Percentiles rank a stretch among this genome's conserved stretches.
Evolutionary conservation across 2,888 invertebrate genomes (phyloP).

Genomic region (Eupeodes luniger): DNA sequence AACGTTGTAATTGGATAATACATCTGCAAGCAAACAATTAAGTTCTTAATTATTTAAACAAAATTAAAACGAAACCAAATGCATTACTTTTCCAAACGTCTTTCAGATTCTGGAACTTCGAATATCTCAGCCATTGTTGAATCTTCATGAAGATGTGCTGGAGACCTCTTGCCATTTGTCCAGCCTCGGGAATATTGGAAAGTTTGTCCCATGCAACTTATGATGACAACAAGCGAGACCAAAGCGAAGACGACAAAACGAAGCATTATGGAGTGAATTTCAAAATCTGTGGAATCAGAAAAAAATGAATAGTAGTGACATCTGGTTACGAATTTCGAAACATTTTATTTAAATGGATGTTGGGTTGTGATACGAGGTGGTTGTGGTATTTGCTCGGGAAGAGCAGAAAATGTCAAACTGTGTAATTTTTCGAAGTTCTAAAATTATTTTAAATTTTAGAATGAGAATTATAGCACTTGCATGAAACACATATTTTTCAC

Average conservation of each 20-base stretch:
- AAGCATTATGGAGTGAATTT: conserved; percentile 52
- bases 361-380: conserved; percentile 16
- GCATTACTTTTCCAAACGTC: conserved; percentile 81
- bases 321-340: neutral
- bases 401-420: conserved; percentile 14
- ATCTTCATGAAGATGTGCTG: conserved; percentile 77
- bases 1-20: conserved; percentile 80
- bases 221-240: conserved; percentile 60
- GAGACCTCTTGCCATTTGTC: conserved; percentile 89
- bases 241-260: conserved; percentile 79
- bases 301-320: neutral
- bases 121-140: conserved; percentile 79
- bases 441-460: too few relatives aligned
- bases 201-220: conserved; percentile 86
- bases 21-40: conserved; percentile 78
- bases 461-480: too few relatives aligned
- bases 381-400: neutral
- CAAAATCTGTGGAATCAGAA: conserved; percentile 24
- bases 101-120: conserved; percentile 80
- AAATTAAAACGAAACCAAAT: too few relatives aligned
- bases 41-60: too few relatives aligned
- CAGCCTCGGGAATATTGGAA: conserved; percentile 92
- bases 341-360: fast-evolving
- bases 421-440: neutral
- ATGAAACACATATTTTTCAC: too few relatives aligned